A percentile compares a stretch with the other conserved stretches of the same genome.
phyloP scores from a whole-genome alignment of 2,888 invertebrate genomes.

The Leptarthrus brevirostris region DNA sequence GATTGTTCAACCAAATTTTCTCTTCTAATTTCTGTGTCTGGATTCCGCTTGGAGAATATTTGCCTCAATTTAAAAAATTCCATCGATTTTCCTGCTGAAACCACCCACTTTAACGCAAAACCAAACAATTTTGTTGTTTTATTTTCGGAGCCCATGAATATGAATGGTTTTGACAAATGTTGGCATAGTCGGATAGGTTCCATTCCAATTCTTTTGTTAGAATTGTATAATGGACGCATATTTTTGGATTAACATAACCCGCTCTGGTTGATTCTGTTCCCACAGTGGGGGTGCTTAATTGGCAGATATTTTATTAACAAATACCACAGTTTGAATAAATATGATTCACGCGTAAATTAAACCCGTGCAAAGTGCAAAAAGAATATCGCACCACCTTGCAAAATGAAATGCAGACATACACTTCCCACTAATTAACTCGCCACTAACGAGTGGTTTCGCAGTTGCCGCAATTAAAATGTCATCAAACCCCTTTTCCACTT shows the following conservation, averaged over 20 bases:
- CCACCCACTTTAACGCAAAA: neutral
- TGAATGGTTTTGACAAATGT: slow-evolving; percentile 34
- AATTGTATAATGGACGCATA: neutral
- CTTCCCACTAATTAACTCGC: slow-evolving; percentile 23
- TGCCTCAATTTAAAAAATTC: too few species aligned
- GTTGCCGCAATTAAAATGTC: slow-evolving; percentile 24
- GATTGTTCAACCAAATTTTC: too few species aligned
- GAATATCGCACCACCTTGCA: neutral
- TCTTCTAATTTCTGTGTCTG: too few species aligned
- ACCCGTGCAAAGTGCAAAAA: neutral
- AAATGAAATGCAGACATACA: slow-evolving; percentile 4
- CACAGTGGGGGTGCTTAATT: slow-evolving; percentile 7
- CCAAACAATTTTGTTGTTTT: slow-evolving; percentile 11
- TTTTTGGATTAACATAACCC: slow-evolving; percentile 25
- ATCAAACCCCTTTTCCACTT: slow-evolving; percentile 37
- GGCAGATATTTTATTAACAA: slow-evolving; percentile 29
- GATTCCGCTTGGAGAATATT: too few species aligned
- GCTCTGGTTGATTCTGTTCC: neutral
- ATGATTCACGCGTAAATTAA: slow-evolving; percentile 4
- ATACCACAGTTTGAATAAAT: slow-evolving; percentile 24
- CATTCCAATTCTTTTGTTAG: slow-evolving; percentile 14
- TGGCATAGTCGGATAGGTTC: neutral
- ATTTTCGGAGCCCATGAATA: slow-evolving; percentile 15
- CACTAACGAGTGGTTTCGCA: slow-evolving; percentile 30
- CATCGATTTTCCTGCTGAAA: too few species aligned